Conservation (phyloP, 2,888 invertebrate species). For the Drosophila hawaiiensis region DNA sequence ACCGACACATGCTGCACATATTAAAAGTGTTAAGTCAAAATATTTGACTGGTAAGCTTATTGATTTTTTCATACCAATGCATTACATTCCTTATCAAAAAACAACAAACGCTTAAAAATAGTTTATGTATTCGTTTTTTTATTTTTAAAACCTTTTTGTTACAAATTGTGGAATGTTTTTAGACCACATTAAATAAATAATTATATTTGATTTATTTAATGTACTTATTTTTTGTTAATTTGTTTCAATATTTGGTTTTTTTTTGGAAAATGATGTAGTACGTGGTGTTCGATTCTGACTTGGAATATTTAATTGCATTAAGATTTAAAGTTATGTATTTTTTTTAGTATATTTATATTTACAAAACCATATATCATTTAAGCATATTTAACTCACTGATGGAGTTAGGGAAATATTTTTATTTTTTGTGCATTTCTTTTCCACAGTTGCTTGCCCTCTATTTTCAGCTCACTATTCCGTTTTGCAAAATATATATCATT, state of each 20-base stretch:
- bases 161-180: neutral
- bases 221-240: neutral
- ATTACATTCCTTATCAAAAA: neutral
- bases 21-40: conserved; percentile 30
- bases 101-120: neutral
- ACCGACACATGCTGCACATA: conserved; percentile 32
- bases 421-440: neutral
- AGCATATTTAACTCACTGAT: neutral
- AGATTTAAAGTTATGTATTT: neutral
- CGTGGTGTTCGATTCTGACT: neutral
- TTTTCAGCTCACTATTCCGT: neutral
- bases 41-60: neutral
- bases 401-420: neutral
- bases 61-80: neutral
- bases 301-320: neutral
- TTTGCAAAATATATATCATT: conserved; percentile 38
- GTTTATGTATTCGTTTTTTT: neutral
- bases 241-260: neutral
- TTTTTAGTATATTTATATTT: neutral
- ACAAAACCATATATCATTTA: neutral
- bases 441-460: neutral
- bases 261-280: neutral
- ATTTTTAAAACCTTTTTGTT: neutral
- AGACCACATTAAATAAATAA: neutral
- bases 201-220: neutral